Evolutionary conservation across 1,140 invertebrate genomes (phyloP), one percentile per base, ranked within the genome.

Genomic region (Zophobas morio): DNA sequence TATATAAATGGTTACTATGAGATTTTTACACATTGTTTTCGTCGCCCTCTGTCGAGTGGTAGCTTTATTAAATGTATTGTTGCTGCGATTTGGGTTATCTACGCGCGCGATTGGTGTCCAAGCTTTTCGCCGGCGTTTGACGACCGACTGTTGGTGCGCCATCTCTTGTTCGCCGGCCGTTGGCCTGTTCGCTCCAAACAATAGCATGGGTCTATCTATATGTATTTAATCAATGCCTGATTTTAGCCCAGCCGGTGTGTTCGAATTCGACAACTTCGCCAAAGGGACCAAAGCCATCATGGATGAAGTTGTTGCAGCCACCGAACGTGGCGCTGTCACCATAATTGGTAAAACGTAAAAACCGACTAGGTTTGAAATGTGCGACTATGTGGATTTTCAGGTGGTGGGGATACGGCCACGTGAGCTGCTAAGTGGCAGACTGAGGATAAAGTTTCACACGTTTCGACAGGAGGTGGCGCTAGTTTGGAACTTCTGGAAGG

Each of bases 381-480:
- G 35, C 46, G 20, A 20, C 20, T 20, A 20, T 20, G 20, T 20
- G 20, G 20, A 20, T 20, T 78, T 78, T 54, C 35, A 81, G 88
- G 89, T 70, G 97, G 97, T 54, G 98, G 98, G 60, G 99, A 99
- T 87, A 99, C 99, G 2, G 98, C 98, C 0, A 99, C 98, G 6
- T 98, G 97, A 87, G 96, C 94, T 83, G 97, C 96, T 47, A 99
- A 99, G 85, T 99, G 94, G 93, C 92, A 93, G 49, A 98, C 97
- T 0, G 98, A 99, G 85, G 95, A 97, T 80, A 96, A 98, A 88
- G 97, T 99, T 1, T 99, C 96, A 54, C 98, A 99, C 86, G 98
- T 99, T 1, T 98, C 96, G 78, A 99, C 98, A 40, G 99, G 99
- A 54, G 98, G 99, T 82, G 99, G 98, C 73, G 98, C 99, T 6